These are phyloP conservation scores for Actinia tenebrosa DNA, from an alignment of 64 coral and sea anemone species.

Conservation along the genomic window DNA sequence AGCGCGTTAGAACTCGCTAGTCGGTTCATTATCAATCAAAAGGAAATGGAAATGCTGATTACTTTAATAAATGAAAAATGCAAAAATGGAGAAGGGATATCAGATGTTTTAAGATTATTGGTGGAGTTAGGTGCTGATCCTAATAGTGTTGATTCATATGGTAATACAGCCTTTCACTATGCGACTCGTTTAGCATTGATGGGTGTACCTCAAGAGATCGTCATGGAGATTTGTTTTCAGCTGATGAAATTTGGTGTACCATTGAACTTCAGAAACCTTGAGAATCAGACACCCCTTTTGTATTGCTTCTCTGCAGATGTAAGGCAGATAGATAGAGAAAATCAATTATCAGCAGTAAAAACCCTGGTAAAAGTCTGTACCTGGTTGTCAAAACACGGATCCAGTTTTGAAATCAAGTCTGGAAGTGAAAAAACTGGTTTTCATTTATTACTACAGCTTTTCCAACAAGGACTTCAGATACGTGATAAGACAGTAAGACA, in stretches of 20 bases:
- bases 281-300: neutral
- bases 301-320: neutral
- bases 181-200: neutral
- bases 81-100: neutral
- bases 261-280: neutral
- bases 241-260: neutral
- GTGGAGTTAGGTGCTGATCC: neutral
- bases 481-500: neutral
- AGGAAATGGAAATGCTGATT: neutral
- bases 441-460: neutral
- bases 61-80: neutral
- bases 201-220: too few relatives aligned
- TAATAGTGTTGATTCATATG: neutral
- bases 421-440: neutral
- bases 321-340: neutral
- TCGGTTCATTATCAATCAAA: neutral
- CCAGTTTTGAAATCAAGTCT: neutral
- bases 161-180: conserved; percentile 1
- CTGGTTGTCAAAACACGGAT: neutral
- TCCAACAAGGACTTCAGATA: neutral
- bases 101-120: neutral
- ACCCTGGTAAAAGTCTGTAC: neutral
- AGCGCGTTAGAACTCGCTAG: neutral
- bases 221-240: too few relatives aligned
- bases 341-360: neutral